A percentile compares a stretch with the other conserved stretches of the same genome.
Conservation (phyloP, 2,113 vertebrate genomes). For the Leucosticte australis region DNA sequence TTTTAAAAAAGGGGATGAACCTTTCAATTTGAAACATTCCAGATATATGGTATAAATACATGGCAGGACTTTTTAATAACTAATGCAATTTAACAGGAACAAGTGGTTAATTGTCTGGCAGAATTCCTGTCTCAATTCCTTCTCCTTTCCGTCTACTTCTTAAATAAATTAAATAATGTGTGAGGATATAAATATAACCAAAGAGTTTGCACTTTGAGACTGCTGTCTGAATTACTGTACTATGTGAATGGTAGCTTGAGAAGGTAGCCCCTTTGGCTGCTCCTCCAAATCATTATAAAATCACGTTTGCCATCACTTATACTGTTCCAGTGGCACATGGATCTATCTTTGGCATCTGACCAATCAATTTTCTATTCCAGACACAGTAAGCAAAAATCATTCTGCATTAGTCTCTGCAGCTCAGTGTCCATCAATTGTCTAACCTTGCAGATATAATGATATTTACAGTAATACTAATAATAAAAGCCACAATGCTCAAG, state of each 20-base stretch:
- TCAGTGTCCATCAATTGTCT: background rate
- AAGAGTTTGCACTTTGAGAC: background rate
- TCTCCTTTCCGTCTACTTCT: background rate
- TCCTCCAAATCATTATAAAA: background rate
- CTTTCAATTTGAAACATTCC: background rate
- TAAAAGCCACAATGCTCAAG: background rate
- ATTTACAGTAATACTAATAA: background rate
- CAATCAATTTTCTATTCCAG: slow-evolving; percentile 28
- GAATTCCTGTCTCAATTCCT: background rate
- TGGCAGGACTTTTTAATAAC: background rate
- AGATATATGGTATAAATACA: background rate
- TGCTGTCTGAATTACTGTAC: background rate
- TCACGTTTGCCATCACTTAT: background rate
- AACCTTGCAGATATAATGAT: background rate
- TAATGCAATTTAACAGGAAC: background rate
- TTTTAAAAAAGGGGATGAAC: rapidly evolving
- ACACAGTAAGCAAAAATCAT: slow-evolving; percentile 29
- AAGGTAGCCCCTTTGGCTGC: background rate
- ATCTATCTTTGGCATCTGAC: slow-evolving; percentile 25
- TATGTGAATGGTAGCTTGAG: background rate
- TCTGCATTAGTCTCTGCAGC: background rate
- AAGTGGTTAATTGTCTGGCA: background rate
- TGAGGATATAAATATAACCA: background rate
- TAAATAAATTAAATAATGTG: background rate
- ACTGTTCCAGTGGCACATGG: background rate